These are phyloP conservation scores for Enteromius mattozi DNA, from an alignment of 2,797 vertebrate genomes.

Conservation along the genomic window DNA sequence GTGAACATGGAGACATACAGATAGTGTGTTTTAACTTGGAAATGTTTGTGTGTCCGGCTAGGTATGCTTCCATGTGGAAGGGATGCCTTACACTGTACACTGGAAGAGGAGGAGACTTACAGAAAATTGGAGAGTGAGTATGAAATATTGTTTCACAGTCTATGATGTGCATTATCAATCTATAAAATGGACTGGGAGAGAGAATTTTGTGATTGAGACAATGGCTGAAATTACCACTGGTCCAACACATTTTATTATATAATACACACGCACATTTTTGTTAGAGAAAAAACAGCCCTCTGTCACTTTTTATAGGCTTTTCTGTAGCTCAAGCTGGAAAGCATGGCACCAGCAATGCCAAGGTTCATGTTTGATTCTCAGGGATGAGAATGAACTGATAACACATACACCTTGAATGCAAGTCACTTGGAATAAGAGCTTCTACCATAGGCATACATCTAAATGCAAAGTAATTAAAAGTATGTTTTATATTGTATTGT, in stretches of 20 bases:
- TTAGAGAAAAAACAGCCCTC: not conserved
- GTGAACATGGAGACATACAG: not conserved
- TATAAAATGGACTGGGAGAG: too few relatives aligned
- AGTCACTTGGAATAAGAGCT: not conserved
- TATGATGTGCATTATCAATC: not conserved
- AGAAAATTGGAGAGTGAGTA: conserved; percentile 99
- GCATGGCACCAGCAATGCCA: not conserved
- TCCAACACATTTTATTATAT: too few relatives aligned
- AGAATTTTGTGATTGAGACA: too few relatives aligned
- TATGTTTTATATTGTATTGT: not conserved
- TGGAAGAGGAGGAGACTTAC: conserved; percentile 94
- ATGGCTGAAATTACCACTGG: too few relatives aligned
- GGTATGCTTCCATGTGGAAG: conserved; percentile 98
- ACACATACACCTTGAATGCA: not conserved
- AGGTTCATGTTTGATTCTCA: not conserved
- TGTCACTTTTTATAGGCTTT: not conserved
- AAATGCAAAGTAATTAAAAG: not conserved
- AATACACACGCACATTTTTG: not conserved
- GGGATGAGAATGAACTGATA: not conserved
- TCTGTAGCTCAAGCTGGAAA: not conserved
- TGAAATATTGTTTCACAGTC: not conserved
- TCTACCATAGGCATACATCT: not conserved
- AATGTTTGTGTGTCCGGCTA: conserved; percentile 62
- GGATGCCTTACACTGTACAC: conserved; percentile 96
- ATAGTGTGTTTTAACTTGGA: not conserved